Conservation (phyloP, 1,140 invertebrate species). For the Gonatopus flavifemur region DNA sequence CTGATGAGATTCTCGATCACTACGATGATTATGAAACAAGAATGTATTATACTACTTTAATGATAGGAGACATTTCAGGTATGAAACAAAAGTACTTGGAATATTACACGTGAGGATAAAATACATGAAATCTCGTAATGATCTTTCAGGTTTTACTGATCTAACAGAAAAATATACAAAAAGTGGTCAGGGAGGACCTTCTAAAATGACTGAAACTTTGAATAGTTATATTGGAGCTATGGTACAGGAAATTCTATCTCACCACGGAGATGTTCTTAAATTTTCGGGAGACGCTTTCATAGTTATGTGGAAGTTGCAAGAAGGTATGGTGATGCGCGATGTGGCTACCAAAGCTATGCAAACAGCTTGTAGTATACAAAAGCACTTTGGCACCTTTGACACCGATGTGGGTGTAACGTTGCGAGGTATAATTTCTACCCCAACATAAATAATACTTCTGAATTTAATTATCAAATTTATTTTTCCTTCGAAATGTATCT, state of each 20-base stretch:
- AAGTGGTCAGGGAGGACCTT: slow-evolving; percentile 64
- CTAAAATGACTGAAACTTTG: slow-evolving; percentile 64
- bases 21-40: slow-evolving; percentile 57
- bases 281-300: slow-evolving; percentile 71
- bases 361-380: slow-evolving; percentile 66
- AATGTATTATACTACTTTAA: slow-evolving; percentile 61
- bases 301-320: slow-evolving; percentile 63
- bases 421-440: slow-evolving; percentile 50
- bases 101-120: too few species aligned
- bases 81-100: slow-evolving; percentile 5
- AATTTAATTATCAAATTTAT: too few species aligned
- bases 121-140: too few species aligned
- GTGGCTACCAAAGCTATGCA: slow-evolving; percentile 63
- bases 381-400: slow-evolving; percentile 62
- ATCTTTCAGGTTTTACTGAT: slow-evolving; percentile 63
- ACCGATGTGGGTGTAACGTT: slow-evolving; percentile 64
- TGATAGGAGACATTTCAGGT: slow-evolving; percentile 67
- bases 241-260: slow-evolving; percentile 66
- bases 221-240: slow-evolving; percentile 69
- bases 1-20: slow-evolving; percentile 65
- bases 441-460: slow-evolving; percentile 14
- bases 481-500: too few species aligned
- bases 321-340: slow-evolving; percentile 59
- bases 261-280: slow-evolving; percentile 67
- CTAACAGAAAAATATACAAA: slow-evolving; percentile 66